A percentile compares a stretch with the other conserved stretches of the same genome.
Evolutionary conservation across 2,113 vertebrate species (phyloP).

Genomic region (Thermophis baileyi): DNA sequence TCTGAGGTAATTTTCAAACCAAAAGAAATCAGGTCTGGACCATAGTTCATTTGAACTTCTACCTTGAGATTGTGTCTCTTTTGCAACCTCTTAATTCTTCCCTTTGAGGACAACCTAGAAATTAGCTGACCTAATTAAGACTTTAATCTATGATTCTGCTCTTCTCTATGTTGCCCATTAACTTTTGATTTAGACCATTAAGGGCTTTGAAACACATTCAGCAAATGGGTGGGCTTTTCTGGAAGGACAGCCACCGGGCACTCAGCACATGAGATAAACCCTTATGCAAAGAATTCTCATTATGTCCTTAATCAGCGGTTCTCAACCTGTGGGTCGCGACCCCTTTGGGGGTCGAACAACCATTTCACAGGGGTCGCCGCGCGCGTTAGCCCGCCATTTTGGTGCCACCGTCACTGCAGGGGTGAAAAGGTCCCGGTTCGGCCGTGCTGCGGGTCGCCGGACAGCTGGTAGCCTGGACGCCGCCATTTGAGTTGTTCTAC

Average conservation of each 20-base stretch:
- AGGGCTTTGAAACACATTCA: neutral
- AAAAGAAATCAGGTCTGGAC: neutral
- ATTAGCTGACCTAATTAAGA: neutral
- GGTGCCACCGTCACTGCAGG: too few species aligned
- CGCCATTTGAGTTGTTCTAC: too few species aligned
- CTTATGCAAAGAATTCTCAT: neutral
- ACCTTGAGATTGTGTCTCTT: neutral
- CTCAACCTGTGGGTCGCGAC: too few species aligned
- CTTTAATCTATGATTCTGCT: neutral
- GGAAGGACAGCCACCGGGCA: neutral
- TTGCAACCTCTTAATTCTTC: neutral
- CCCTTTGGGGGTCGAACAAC: too few species aligned
- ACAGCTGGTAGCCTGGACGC: too few species aligned
- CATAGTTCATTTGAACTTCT: neutral
- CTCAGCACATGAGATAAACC: neutral
- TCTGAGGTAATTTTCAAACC: neutral
- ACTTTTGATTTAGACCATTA: neutral
- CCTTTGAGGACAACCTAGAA: neutral
- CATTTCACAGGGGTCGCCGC: too few species aligned
- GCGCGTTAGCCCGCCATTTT: too few species aligned
- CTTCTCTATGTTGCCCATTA: neutral
- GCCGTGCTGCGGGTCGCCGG: too few species aligned
- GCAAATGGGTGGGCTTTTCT: neutral
- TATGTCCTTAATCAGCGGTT: neutral
- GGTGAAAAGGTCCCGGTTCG: too few species aligned